Conservation (phyloP, 1,140 invertebrate genomes). For the Drosophila erecta region DNA sequence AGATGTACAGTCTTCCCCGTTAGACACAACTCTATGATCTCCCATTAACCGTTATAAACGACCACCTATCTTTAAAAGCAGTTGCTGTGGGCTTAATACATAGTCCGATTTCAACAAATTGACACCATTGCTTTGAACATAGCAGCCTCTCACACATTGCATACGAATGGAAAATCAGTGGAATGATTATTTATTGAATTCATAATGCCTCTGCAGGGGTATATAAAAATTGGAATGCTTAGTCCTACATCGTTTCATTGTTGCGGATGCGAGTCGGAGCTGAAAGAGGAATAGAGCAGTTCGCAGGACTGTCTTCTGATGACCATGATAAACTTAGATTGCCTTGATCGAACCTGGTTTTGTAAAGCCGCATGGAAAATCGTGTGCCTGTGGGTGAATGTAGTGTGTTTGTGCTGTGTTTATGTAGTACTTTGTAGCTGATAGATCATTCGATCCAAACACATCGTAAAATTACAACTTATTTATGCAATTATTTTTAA, state of each 20-base stretch:
- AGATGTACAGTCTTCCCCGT: background rate
- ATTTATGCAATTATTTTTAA: slow-evolving; percentile 61
- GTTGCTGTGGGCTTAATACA: background rate
- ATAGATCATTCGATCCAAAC: slow-evolving; percentile 25
- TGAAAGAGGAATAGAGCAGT: slow-evolving; percentile 3
- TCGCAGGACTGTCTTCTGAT: slow-evolving; percentile 11
- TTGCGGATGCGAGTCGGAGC: background rate
- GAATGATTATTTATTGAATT: background rate
- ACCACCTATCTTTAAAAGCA: background rate
- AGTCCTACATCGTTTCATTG: background rate
- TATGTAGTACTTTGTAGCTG: slow-evolving; percentile 43
- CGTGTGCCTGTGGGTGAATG: slow-evolving; percentile 20
- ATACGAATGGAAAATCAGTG: no score
- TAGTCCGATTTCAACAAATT: background rate
- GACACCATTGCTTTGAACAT: background rate
- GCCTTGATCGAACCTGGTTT: slow-evolving; percentile 43
- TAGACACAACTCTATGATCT: background rate
- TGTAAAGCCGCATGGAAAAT: slow-evolving; percentile 11
- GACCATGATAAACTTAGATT: slow-evolving; percentile 32
- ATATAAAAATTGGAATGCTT: background rate
- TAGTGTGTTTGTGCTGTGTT: slow-evolving; percentile 19
- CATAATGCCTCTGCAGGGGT: slow-evolving; percentile 4
- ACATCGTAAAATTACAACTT: slow-evolving; percentile 38
- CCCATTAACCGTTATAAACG: slow-evolving; percentile 1
- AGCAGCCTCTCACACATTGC: background rate